Evolutionary conservation across 1,140 invertebrate species (phyloP).

Genomic region (Batillaria attramentaria): DNA sequence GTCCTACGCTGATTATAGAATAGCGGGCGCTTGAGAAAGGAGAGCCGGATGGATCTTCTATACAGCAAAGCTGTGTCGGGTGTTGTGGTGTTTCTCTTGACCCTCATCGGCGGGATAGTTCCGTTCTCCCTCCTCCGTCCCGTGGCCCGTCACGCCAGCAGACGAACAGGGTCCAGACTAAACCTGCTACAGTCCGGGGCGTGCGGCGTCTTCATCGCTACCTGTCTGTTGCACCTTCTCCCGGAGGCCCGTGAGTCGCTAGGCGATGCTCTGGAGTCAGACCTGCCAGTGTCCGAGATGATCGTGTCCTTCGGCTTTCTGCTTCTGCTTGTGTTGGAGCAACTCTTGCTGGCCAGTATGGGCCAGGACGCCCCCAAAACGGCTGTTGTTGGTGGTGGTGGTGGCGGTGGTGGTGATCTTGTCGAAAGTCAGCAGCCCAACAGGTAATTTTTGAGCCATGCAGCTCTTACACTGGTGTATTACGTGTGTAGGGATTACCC

Average conservation of each 20-base stretch:
- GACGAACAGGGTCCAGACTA: background rate
- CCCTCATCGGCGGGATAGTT: background rate
- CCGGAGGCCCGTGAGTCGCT: constrained; percentile 72
- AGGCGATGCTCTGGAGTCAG: constrained; percentile 27
- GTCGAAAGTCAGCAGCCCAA: too few species aligned
- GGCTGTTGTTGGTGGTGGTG: too few species aligned
- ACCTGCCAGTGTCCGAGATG: constrained; percentile 74
- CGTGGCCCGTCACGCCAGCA: background rate
- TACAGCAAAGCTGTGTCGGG: constrained; percentile 20
- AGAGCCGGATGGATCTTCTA: constrained; percentile 21
- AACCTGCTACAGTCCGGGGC: constrained; percentile 69
- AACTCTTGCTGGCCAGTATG: constrained; percentile 66
- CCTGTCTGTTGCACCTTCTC: constrained; percentile 74
- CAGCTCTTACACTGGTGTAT: too few species aligned
- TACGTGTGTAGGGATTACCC: too few species aligned
- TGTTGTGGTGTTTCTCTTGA: constrained; percentile 24
- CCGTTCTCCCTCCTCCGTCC: constrained; percentile 2
- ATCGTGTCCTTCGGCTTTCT: constrained; percentile 74
- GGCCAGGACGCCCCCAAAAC: too few species aligned
- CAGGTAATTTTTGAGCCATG: too few species aligned
- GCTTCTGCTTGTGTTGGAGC: constrained; percentile 74
- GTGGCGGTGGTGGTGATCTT: too few species aligned
- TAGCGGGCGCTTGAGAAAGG: background rate
- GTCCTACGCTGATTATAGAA: too few species aligned
- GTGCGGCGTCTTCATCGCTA: constrained; percentile 75